Evolutionary conservation across 2,797 vertebrate species (phyloP).

Genomic region (Typhlichthys subterraneus): DNA sequence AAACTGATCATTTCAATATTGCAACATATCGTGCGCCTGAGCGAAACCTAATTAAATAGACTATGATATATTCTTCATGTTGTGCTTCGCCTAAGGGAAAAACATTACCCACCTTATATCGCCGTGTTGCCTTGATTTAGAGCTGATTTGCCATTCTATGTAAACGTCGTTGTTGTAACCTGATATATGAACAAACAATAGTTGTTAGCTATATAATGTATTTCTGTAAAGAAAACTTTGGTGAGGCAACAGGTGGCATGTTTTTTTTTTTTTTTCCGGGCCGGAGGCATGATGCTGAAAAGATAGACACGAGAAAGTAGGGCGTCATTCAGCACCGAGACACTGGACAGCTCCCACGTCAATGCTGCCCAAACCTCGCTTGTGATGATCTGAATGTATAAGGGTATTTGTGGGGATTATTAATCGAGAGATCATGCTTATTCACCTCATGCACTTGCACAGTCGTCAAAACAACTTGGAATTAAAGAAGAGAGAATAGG

Average conservation of each 20-base stretch:
- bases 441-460: neutral
- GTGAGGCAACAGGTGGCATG: slow-evolving; percentile 77
- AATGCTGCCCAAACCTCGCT: slow-evolving; percentile 38
- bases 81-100: slow-evolving; percentile 58
- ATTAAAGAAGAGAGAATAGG: neutral
- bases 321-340: slow-evolving; percentile 79
- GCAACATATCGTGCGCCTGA: slow-evolving; percentile 17
- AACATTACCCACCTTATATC: slow-evolving; percentile 58
- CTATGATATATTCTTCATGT: slow-evolving; percentile 33
- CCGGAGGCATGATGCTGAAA: slow-evolving; percentile 62
- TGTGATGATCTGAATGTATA: slow-evolving; percentile 9
- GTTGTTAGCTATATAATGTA: slow-evolving; percentile 35
- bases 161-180: neutral
- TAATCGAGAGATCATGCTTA: neutral
- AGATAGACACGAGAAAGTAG: slow-evolving; percentile 62
- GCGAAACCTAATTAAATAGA: slow-evolving; percentile 27
- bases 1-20: neutral
- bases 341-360: slow-evolving; percentile 73
- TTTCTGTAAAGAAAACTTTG: slow-evolving; percentile 67
- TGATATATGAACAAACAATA: neutral
- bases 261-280: slow-evolving; percentile 44
- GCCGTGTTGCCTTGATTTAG: slow-evolving; percentile 63
- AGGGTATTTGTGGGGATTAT: neutral
- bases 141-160: neutral
- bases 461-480: slow-evolving; percentile 23